Evolutionary conservation across 2,113 vertebrate genomes (phyloP), one percentile per base, ranked within the genome.

Genomic region (Ammodramus savannarum): DNA sequence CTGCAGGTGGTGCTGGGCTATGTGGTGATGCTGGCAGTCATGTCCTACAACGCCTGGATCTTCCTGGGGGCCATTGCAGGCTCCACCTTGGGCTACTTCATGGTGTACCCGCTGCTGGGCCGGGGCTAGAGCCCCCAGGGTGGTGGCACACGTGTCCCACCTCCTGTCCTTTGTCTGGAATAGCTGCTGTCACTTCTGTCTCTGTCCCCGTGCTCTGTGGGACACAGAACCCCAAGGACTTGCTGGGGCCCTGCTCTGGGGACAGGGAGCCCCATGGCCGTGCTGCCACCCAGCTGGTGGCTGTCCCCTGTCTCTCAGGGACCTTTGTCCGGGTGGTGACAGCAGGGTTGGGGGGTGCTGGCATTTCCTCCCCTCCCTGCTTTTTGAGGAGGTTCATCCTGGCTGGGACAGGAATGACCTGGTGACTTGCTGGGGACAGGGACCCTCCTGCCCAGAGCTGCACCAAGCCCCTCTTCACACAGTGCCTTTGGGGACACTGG

Each of bases 31-130:
- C 87, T 99, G 92, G 99, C 98, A 1, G 98, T 99, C 57, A 99
- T 99, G 99, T 98, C 99, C 91, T 99, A 99, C 98, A 99, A 99
- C 19, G 94, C 97, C 48, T 99, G 99, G 99, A 99, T 99, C 97
- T 99, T 99, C 96, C 89, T 99, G 0, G 99, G 98, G 3, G 98
- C 99, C 95, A 92, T 99, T 6, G 41, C 17, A 0, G 99, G 99
- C 78, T 98, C 99, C 0, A 91, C 96, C 0, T 88, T 99, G 12
- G 99, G 99, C 38, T 99, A 99, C 94, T 99, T 98, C 19, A 3
- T 99, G 39, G 97, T 98, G 7, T 99, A 98, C 90, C 99, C 99
- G 4, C 91, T 99, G 29, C 96, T 99, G 1, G 91, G 90, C 31
- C 71, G 76, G 58, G 71, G 63, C 38, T 98, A 98, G 95, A n/a